Conservation (phyloP, 2,888 invertebrate genomes). For the Rhimphoctona megacephalus region DNA sequence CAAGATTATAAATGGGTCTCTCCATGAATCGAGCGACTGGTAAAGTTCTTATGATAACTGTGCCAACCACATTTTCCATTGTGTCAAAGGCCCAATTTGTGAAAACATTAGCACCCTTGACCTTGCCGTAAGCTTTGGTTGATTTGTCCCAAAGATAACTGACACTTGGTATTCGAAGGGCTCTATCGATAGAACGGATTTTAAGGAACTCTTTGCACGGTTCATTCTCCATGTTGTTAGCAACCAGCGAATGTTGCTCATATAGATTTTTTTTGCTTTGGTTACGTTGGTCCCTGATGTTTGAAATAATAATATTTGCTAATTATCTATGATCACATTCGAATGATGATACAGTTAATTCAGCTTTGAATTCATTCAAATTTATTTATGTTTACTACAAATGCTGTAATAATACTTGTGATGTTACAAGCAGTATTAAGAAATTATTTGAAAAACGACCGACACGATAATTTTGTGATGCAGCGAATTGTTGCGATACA, state of each 20-base stretch:
- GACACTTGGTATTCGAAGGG: conserved; percentile 86
- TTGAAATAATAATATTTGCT: not conserved
- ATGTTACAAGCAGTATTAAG: not conserved
- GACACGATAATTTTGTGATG: not conserved
- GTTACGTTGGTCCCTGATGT: not conserved
- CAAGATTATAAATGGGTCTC: conserved; percentile 87
- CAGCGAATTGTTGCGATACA: too few species aligned
- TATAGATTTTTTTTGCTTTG: not conserved
- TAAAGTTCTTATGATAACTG: conserved; percentile 76
- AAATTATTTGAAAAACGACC: not conserved
- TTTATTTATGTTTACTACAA: not conserved
- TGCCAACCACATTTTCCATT: conserved; percentile 85
- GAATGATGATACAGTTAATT: not conserved
- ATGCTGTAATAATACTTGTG: not conserved
- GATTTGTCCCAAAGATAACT: conserved; percentile 87
- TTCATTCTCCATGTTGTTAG: conserved; percentile 74
- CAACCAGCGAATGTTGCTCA: not conserved
- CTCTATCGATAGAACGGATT: conserved; percentile 86
- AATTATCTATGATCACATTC: not conserved
- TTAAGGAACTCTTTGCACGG: conserved; percentile 73
- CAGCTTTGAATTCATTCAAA: not conserved
- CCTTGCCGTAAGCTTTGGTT: conserved; percentile 86
- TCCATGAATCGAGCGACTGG: conserved; percentile 84
- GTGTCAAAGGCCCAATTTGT: conserved; percentile 90
- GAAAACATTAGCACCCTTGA: conserved; percentile 88